Percentiles rank a stretch among this genome's conserved stretches.
Conservation (phyloP, 2,888 invertebrate genomes). For the Tetropium fuscum region DNA sequence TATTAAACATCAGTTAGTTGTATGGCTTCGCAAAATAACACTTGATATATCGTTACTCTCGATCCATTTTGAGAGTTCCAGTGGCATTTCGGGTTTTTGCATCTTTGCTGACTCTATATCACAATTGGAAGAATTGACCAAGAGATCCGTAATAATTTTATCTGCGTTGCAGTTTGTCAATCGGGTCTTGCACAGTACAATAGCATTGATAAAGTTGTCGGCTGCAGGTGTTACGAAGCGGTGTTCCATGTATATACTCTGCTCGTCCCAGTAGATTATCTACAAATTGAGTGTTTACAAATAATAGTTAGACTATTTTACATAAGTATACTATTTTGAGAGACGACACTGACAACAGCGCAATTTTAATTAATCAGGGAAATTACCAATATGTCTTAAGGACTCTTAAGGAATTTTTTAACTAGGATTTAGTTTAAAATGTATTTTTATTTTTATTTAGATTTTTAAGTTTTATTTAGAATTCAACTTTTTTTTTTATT, state of each 20-base stretch:
- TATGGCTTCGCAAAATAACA: constrained; percentile 68
- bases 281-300: too few relatives aligned
- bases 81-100: constrained; percentile 72
- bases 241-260: constrained; percentile 87
- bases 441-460: too few relatives aligned
- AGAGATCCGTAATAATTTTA: constrained; percentile 66
- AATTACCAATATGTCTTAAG: too few relatives aligned
- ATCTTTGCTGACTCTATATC: constrained; percentile 58
- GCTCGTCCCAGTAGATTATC: constrained; percentile 89
- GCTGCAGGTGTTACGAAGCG: constrained; percentile 77
- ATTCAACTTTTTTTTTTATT: too few relatives aligned
- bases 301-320: too few relatives aligned
- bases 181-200: constrained; percentile 71
- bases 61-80: constrained; percentile 77
- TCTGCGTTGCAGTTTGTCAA: constrained; percentile 72
- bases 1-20: background rate
- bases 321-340: too few relatives aligned
- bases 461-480: too few relatives aligned
- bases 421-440: too few relatives aligned
- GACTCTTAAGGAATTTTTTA: too few relatives aligned
- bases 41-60: constrained; percentile 80
- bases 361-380: too few relatives aligned
- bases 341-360: too few relatives aligned
- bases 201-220: constrained; percentile 79
- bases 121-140: constrained; percentile 43